Conservation (phyloP, 2,888 invertebrate species). For the Megamerina dolium region DNA sequence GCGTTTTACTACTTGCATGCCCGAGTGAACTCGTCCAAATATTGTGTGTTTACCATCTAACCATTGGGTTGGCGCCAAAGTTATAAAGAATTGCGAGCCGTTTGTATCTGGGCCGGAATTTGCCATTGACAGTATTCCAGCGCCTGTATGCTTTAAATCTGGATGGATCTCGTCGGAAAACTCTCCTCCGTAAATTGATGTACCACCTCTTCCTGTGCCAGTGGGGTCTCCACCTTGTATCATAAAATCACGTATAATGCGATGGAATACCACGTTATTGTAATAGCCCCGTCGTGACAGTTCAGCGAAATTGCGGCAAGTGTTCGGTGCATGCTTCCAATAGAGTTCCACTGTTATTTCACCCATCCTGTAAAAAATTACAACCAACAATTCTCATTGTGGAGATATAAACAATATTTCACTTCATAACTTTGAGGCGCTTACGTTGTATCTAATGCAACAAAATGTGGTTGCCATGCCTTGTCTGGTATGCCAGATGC, state of each 20-base stretch:
- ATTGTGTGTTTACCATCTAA: slow-evolving; percentile 96
- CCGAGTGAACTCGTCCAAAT: slow-evolving; percentile 82
- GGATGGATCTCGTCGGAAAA: slow-evolving; percentile 94
- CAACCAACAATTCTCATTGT: background rate
- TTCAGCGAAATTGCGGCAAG: slow-evolving; percentile 96
- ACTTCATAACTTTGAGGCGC: slow-evolving; percentile 30
- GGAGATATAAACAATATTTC: background rate
- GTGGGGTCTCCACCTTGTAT: slow-evolving; percentile 97
- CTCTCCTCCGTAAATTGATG: slow-evolving; percentile 90
- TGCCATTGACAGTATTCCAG: slow-evolving; percentile 92
- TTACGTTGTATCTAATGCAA: slow-evolving; percentile 78
- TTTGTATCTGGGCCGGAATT: slow-evolving; percentile 96
- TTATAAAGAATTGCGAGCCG: slow-evolving; percentile 98
- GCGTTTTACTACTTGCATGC: slow-evolving; percentile 86
- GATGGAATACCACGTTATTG: slow-evolving; percentile 91
- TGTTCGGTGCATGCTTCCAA: slow-evolving; percentile 97
- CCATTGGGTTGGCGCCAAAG: slow-evolving; percentile 95
- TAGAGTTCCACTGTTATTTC: slow-evolving; percentile 87
- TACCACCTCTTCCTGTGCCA: slow-evolving; percentile 91
- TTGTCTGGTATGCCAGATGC: slow-evolving; percentile 72
- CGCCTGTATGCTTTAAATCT: slow-evolving; percentile 91
- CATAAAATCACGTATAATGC: slow-evolving; percentile 91
- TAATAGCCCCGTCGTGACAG: slow-evolving; percentile 89
- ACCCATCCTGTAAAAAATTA: slow-evolving; percentile 69
- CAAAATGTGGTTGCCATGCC: slow-evolving; percentile 83